Conservation (phyloP, 1,140 invertebrate genomes). For the Scylla paramamosain region DNA sequence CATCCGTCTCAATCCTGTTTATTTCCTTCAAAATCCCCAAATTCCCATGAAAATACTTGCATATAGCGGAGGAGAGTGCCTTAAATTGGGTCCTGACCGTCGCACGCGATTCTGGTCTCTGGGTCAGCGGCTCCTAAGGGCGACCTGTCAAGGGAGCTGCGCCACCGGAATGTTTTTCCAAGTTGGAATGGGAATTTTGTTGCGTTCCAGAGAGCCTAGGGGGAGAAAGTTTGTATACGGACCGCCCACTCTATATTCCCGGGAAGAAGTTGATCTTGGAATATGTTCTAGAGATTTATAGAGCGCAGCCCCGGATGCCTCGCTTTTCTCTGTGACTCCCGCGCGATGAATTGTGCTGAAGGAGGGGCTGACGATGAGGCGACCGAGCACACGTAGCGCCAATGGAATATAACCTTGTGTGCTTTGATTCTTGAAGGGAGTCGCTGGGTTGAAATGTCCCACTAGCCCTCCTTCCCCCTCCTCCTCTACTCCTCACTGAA, state of each 20-base stretch:
- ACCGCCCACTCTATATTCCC: conserved; percentile 76
- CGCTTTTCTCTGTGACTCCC: conserved; percentile 59
- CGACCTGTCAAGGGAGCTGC: conserved; percentile 52
- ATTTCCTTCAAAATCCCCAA: conserved; percentile 78
- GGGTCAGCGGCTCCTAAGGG: conserved; percentile 53
- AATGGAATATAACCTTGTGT: background rate
- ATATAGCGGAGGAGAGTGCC: conserved; percentile 76
- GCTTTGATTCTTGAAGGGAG: too few species aligned
- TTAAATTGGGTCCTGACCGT: conserved; percentile 76
- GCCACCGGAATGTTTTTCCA: conserved; percentile 73
- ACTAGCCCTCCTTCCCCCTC: too few species aligned
- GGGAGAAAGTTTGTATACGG: conserved; percentile 74
- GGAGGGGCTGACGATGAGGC: background rate
- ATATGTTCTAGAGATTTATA: conserved; percentile 75
- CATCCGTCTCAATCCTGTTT: conserved; percentile 77
- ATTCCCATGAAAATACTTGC: conserved; percentile 78
- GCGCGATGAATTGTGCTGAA: conserved; percentile 39
- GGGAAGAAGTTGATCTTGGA: conserved; percentile 74
- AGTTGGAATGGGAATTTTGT: conserved; percentile 77
- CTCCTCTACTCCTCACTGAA: background rate
- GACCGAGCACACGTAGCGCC: background rate
- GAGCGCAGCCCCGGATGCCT: conserved; percentile 68
- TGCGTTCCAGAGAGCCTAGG: conserved; percentile 76
- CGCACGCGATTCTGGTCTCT: conserved; percentile 60
- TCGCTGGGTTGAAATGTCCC: too few species aligned